Conservation (phyloP, 1,140 invertebrate species). For the Sycobia sp. region DNA sequence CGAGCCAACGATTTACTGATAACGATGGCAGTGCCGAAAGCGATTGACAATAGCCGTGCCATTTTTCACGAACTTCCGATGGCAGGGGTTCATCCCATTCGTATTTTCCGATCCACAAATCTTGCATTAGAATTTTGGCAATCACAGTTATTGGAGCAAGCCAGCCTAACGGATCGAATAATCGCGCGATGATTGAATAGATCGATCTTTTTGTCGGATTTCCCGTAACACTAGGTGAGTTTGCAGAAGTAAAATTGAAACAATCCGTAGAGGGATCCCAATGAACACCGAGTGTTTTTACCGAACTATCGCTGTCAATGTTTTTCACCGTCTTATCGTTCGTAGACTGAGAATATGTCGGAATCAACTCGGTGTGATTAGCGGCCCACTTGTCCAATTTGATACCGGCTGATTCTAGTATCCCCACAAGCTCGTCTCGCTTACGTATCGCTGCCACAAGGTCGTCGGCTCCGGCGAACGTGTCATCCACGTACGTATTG, state of each 20-base stretch:
- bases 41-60: not conserved
- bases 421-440: not conserved
- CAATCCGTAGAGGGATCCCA: not conserved
- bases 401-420: not conserved
- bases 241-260: not conserved
- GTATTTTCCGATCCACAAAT: not conserved
- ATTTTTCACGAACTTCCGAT: not conserved
- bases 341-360: not conserved
- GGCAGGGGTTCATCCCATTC: not conserved
- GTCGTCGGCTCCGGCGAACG: not conserved
- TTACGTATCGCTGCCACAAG: not conserved
- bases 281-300: not conserved
- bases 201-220: not conserved
- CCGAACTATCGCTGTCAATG: no score
- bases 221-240: not conserved
- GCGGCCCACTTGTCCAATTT: no score
- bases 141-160: no score
- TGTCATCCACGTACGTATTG: no score
- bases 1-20: no score
- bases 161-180: no score
- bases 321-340: not conserved
- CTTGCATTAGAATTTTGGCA: not conserved
- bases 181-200: not conserved
- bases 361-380: no score
- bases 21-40: no score